A percentile compares a stretch with the other conserved stretches of the same genome.
Evolutionary conservation across 1,140 invertebrate species (phyloP).

Genomic region (Drosophila ogumai): DNA sequence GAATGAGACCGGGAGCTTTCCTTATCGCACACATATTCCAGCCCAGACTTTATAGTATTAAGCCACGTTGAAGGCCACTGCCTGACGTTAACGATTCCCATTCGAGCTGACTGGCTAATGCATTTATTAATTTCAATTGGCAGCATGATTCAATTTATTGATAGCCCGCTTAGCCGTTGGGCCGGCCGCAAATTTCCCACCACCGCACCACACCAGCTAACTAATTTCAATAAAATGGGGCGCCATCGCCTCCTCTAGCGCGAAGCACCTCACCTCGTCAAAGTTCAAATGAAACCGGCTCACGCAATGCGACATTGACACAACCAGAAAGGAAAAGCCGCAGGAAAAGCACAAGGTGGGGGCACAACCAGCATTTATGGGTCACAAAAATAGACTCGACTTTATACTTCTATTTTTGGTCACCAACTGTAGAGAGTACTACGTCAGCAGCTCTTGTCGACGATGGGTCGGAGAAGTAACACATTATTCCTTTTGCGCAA

Average conservation of each 20-base stretch:
- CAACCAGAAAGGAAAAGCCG: conserved; percentile 33
- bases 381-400: conserved; percentile 48
- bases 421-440: conserved; percentile 13
- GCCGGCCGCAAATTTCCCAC: neutral
- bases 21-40: conserved; percentile 17
- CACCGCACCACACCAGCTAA: conserved; percentile 9
- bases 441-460: conserved; percentile 20
- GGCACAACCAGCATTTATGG: conserved; percentile 40
- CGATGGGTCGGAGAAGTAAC: conserved; percentile 11
- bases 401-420: conserved; percentile 58
- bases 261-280: conserved; percentile 10
- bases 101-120: conserved; percentile 11
- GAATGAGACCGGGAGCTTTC: conserved; percentile 28
- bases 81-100: conserved; percentile 2
- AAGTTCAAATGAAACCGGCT: conserved; percentile 47
- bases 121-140: conserved; percentile 43
- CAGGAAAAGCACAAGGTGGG: conserved; percentile 1
- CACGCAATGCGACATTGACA: conserved; percentile 64
- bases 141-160: conserved; percentile 71
- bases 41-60: neutral
- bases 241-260: neutral
- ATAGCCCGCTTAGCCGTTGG: conserved; percentile 33
- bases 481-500: conserved; percentile 32
- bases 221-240: conserved; percentile 65
- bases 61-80: conserved; percentile 26